Evolutionary conservation across 2,113 vertebrate genomes (phyloP).

Genomic region (Cyanoramphus novaezelandiae): DNA sequence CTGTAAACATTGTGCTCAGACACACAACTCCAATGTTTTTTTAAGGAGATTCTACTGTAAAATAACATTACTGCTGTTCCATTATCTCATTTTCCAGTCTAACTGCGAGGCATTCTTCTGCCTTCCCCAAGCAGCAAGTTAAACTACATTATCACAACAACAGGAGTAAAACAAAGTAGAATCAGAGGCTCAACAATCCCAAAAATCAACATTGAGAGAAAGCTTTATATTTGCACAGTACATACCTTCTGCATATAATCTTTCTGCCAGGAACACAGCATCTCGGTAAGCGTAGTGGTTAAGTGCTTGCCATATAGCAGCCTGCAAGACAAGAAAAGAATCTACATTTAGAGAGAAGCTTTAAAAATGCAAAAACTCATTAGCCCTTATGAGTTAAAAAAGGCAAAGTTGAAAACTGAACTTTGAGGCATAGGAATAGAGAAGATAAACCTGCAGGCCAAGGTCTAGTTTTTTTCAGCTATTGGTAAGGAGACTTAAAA

Average conservation of each 20-base stretch:
- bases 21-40: background rate
- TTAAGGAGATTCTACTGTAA: background rate
- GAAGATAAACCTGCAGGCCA: background rate
- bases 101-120: background rate
- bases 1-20: background rate
- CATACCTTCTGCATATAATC: conserved; percentile 90
- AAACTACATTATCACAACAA: background rate
- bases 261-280: conserved; percentile 89
- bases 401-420: background rate
- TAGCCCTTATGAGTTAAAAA: background rate
- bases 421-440: background rate
- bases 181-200: background rate
- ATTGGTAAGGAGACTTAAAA: background rate
- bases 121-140: background rate
- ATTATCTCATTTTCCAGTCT: background rate
- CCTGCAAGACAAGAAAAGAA: conserved; percentile 69
- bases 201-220: background rate
- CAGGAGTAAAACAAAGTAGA: background rate
- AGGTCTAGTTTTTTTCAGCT: background rate
- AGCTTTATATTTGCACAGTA: background rate
- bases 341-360: background rate
- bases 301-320: conserved; percentile 93
- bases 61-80: background rate
- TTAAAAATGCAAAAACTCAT: background rate
- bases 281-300: conserved; percentile 92